Conservation (phyloP, 2,888 invertebrate species). For the Resseliella maxima region DNA sequence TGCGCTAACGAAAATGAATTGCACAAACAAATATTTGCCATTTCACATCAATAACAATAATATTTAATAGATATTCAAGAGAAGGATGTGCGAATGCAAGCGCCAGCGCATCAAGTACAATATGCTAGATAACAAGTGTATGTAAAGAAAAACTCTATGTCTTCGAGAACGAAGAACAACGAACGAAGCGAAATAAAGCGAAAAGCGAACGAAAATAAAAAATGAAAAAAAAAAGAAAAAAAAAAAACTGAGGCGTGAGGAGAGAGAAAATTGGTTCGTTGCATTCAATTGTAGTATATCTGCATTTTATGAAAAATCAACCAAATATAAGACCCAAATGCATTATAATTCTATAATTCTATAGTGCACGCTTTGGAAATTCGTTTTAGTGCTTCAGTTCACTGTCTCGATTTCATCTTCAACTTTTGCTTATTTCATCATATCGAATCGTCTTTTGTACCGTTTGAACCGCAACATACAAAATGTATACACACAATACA, state of each 20-base stretch:
- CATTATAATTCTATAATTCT: slow-evolving; percentile 47
- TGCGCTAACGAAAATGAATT: slow-evolving; percentile 51
- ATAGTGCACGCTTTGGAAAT: background rate
- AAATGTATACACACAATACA: slow-evolving; percentile 21
- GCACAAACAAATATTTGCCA: slow-evolving; percentile 53
- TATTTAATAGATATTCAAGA: slow-evolving; percentile 53
- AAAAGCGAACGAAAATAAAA: background rate
- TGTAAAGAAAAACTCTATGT: background rate
- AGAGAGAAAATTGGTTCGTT: slow-evolving; percentile 18
- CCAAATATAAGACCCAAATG: slow-evolving; percentile 47
- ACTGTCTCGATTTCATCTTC: background rate
- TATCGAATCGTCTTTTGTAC: slow-evolving; percentile 18
- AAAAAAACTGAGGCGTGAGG: background rate
- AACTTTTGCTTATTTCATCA: background rate
- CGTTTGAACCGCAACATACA: background rate
- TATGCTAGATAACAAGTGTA: too few species aligned
- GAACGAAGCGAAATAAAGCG: too few species aligned
- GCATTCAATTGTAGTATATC: slow-evolving; percentile 48
- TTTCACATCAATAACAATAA: slow-evolving; percentile 55
- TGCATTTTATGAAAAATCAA: slow-evolving; percentile 35
- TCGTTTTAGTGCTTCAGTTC: background rate
- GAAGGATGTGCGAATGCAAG: slow-evolving; percentile 21
- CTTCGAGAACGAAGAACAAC: too few species aligned
- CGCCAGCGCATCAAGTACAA: too few species aligned
- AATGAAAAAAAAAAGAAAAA: background rate